These are phyloP conservation scores for Platichthys flesus DNA, from an alignment of 2,113 vertebrate genomes.

Conservation along the genomic window DNA sequence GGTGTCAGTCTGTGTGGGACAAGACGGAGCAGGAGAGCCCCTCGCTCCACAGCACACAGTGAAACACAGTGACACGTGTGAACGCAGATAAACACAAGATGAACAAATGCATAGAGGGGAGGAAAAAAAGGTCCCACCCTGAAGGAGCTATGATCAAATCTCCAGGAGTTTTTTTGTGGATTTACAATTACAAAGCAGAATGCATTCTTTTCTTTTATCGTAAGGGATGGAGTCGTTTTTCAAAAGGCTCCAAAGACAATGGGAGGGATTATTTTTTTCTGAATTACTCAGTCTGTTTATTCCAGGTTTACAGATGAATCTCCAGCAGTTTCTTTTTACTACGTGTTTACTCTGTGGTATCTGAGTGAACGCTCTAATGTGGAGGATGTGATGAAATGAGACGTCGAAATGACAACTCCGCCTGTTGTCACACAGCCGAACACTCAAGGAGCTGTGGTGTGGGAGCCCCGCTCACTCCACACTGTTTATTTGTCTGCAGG, in stretches of 20 bases:
- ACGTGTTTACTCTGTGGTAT: slow-evolving; percentile 68
- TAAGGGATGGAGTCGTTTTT: slow-evolving; percentile 1
- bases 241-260: slow-evolving; percentile 8
- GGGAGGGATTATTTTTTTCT: slow-evolving; percentile 26
- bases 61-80: slow-evolving; percentile 16
- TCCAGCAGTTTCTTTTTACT: slow-evolving; percentile 49
- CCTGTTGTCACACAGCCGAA: slow-evolving; percentile 74
- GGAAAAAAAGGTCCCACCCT: neutral
- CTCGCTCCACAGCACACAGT: slow-evolving; percentile 41
- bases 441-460: slow-evolving; percentile 65
- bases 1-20: slow-evolving; percentile 41
- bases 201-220: slow-evolving; percentile 1
- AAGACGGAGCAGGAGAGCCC: slow-evolving; percentile 71
- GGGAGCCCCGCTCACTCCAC: slow-evolving; percentile 31
- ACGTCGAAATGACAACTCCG: slow-evolving; percentile 64
- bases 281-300: slow-evolving; percentile 46
- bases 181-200: slow-evolving; percentile 1
- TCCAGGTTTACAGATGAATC: slow-evolving; percentile 57
- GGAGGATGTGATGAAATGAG: slow-evolving; percentile 76
- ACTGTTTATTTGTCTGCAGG: slow-evolving; percentile 58
- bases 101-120: too few species aligned
- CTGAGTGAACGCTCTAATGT: slow-evolving; percentile 63
- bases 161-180: slow-evolving; percentile 20
- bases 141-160: slow-evolving; percentile 6
- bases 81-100: neutral